Base-by-base conservation (phyloP, 2,888 invertebrate genomes). In the Enchytraeus crypticus region DNA sequence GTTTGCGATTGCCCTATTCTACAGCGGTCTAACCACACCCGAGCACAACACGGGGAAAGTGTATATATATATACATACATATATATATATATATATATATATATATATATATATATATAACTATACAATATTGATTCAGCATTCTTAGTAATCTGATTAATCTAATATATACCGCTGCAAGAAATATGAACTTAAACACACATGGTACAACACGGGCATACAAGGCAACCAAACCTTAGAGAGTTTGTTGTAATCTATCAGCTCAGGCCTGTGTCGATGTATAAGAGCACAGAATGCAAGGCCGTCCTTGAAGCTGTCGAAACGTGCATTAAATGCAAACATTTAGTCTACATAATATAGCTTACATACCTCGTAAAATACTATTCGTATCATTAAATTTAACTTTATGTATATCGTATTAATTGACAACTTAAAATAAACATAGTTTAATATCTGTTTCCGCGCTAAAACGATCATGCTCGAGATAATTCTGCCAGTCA, bases 251-350 rank as follows among this genome's bases (percentile, higher is more conserved):
- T 97, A 98, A 82, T 98, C 97, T 81, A 98, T 90, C 79, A 98
- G 88, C 83, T 98, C 98, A 68, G 98, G 98, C 77, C 96, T 88
- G 84, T 98, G 98, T 79, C 97, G 89, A 83, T 98, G 98, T 81
- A 98, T 98, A 75, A 98, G 87, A 72, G 98, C 98, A 81, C 97
- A 97, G 88, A 98, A 98, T 33, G 98, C 98, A 81, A 98, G 84
- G 83, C 98, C 98, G 81, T 98, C 98, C 86, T 98, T 97, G 88
- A 96, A 98, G 75, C 93, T 93, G 74, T 54, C 53, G 14, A 53
- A 38, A n/a, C n/a, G n/a, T n/a, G n/a, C n/a, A n/a, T n/a, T n/a
- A n/a, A n/a, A n/a, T n/a, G n/a, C n/a, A n/a, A n/a, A n/a, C n/a
- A n/a, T n/a, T n/a, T n/a, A n/a, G n/a, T n/a, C n/a, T n/a, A n/a